A percentile compares a stretch with the other conserved stretches of the same genome.
These are phyloP conservation scores for Pteruthius melanotis DNA, from an alignment of 2,113 vertebrate genomes.

Conservation along the genomic window DNA sequence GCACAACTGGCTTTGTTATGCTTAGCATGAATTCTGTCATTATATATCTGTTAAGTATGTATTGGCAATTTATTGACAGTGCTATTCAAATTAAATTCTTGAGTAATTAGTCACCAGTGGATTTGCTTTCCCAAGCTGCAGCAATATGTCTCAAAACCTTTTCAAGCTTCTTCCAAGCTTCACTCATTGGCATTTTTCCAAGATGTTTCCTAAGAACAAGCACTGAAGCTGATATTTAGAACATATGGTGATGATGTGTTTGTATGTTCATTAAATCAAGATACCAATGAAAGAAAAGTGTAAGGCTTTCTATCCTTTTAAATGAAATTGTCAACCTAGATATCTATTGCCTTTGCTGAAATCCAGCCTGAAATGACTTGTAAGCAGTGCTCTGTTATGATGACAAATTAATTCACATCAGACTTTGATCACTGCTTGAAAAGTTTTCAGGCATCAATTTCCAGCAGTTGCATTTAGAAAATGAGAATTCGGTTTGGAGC, in stretches of 20 bases:
- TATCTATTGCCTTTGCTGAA: conserved; percentile 76
- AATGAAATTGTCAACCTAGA: conserved; percentile 82
- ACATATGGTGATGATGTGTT: conserved; percentile 79
- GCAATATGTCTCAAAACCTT: conserved; percentile 76
- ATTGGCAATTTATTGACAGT: conserved; percentile 72
- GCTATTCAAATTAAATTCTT: conserved; percentile 71
- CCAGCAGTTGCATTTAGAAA: conserved; percentile 69
- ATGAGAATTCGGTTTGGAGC: conserved; percentile 62
- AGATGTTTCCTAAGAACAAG: conserved; percentile 73
- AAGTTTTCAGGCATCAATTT: conserved; percentile 75
- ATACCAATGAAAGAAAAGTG: conserved; percentile 78
- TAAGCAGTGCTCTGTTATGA: conserved; percentile 72
- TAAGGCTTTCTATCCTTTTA: conserved; percentile 77
- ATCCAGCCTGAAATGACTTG: conserved; percentile 74
- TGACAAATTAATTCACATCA: conserved; percentile 82
- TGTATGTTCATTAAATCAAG: conserved; percentile 83
- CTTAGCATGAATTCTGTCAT: conserved; percentile 42
- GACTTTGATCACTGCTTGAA: conserved; percentile 76
- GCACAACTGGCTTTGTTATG: conserved; percentile 8
- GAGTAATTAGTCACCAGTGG: conserved; percentile 75
- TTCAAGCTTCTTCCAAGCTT: conserved; percentile 76
- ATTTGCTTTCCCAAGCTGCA: conserved; percentile 73
- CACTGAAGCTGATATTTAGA: conserved; percentile 76
- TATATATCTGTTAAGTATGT: conserved; percentile 53
- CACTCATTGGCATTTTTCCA: conserved; percentile 76